Percentiles rank a stretch among this genome's conserved stretches.
Conservation (phyloP, 1,140 invertebrate genomes). For the Coboldia fuscipes region DNA sequence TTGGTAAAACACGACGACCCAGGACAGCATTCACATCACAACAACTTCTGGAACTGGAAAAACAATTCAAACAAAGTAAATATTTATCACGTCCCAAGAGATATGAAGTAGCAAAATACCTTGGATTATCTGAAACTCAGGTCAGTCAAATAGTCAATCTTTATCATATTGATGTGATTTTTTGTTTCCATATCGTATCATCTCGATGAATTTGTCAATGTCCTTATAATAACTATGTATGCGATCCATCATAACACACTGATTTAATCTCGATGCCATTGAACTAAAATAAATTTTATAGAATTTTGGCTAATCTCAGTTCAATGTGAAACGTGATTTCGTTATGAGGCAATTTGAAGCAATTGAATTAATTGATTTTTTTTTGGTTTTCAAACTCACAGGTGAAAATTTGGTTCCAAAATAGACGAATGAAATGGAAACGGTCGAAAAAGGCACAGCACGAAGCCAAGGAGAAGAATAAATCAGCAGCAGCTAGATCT, state of each 20-base stretch:
- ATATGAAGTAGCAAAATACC: conserved; percentile 93
- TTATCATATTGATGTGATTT: background rate
- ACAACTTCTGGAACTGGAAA: conserved; percentile 91
- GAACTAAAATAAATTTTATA: no score
- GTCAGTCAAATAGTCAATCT: conserved; percentile 26
- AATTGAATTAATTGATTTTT: background rate
- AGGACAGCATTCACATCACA: conserved; percentile 96
- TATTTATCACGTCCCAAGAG: conserved; percentile 94
- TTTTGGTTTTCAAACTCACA: conserved; percentile 17
- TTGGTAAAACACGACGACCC: conserved; percentile 88
- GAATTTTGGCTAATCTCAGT: no score
- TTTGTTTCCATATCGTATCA: no score
- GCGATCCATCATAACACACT: no score
- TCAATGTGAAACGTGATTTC: background rate
- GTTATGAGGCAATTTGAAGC: background rate
- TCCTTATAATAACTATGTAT: no score
- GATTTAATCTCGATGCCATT: no score
- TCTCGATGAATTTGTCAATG: no score
- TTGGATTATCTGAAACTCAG: conserved; percentile 97
- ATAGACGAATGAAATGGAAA: conserved; percentile 90
- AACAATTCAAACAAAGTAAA: conserved; percentile 97
- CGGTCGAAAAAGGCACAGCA: conserved; percentile 82
- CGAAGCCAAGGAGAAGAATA: conserved; percentile 27
- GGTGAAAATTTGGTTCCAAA: conserved; percentile 96
- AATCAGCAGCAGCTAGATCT: conserved; percentile 9